Conservation (phyloP, 2,797 vertebrate genomes). For the Dendrocincla tyrannina region DNA sequence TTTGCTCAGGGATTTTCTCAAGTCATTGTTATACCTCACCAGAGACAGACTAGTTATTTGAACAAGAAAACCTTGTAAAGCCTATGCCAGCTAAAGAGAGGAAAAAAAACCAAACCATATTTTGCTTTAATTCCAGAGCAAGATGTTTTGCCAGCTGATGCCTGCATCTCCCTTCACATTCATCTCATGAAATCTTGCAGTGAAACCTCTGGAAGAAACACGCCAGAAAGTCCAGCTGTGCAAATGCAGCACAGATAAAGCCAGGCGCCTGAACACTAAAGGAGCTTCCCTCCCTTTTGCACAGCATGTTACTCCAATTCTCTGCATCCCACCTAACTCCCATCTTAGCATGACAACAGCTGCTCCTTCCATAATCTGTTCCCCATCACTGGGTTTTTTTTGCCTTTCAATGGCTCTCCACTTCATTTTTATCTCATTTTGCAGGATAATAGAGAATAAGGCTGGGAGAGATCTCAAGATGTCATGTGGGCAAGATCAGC, state of each 20-base stretch:
- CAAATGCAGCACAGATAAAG: not conserved
- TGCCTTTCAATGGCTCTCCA: not conserved
- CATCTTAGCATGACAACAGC: not conserved
- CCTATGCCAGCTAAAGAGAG: not conserved
- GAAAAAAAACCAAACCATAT: not conserved
- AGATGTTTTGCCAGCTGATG: not conserved
- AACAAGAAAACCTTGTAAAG: not conserved
- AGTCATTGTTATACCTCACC: not conserved
- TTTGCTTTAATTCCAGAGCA: not conserved
- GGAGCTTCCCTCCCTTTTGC: not conserved
- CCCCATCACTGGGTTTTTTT: not conserved
- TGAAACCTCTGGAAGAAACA: not conserved
- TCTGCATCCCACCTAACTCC: not conserved
- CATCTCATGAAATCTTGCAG: not conserved
- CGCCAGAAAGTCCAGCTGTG: not conserved
- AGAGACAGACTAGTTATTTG: conserved; percentile 10
- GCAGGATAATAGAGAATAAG: not conserved
- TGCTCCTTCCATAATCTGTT: not conserved
- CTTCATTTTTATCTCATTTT: not conserved
- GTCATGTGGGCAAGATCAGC: not conserved
- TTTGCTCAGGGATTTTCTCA: conserved; percentile 26
- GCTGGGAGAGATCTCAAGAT: not conserved
- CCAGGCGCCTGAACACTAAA: not conserved
- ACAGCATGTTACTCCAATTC: not conserved
- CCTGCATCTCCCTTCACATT: not conserved